These are phyloP conservation scores for Meiosimyza decipiens DNA, from an alignment of 2,888 invertebrate species.

Conservation along the genomic window DNA sequence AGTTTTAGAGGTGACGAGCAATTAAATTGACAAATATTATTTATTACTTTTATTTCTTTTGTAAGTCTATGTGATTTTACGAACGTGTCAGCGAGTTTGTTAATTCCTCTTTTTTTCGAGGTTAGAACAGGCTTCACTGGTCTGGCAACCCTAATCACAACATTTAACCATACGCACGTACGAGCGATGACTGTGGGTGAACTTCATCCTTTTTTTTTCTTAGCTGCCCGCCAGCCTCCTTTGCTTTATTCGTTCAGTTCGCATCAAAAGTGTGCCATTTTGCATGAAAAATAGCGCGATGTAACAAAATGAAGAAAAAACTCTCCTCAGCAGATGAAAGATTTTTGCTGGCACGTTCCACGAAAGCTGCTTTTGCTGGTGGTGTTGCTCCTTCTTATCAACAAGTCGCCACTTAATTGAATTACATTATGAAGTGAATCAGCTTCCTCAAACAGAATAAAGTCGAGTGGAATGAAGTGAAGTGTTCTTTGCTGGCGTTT, in stretches of 20 bases:
- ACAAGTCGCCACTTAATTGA: constrained; percentile 60
- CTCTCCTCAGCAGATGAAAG: not conserved
- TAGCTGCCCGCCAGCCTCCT: not conserved
- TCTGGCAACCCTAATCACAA: not conserved
- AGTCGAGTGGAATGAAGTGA: constrained; percentile 17
- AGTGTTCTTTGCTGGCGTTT: constrained; percentile 11
- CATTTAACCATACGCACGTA: constrained; percentile 30
- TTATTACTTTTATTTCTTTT: too few relatives aligned
- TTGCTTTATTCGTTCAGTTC: not conserved
- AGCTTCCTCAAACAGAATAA: constrained; percentile 6
- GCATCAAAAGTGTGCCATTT: constrained; percentile 13
- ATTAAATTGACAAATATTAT: too few relatives aligned
- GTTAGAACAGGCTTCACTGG: too few relatives aligned
- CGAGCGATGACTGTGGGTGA: not conserved
- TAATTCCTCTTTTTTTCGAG: too few relatives aligned
- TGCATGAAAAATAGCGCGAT: constrained; percentile 7
- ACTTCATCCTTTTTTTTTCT: not conserved
- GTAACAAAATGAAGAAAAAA: not conserved
- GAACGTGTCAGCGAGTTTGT: too few relatives aligned
- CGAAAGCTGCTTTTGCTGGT: constrained; percentile 49
- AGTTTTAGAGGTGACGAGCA: too few relatives aligned
- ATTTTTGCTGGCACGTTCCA: constrained; percentile 34
- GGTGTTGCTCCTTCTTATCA: constrained; percentile 54
- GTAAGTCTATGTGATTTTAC: too few relatives aligned
- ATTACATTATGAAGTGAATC: constrained; percentile 54